Conservation (phyloP, 2,113 vertebrate genomes). For the Tenebrosternarchus preto region DNA sequence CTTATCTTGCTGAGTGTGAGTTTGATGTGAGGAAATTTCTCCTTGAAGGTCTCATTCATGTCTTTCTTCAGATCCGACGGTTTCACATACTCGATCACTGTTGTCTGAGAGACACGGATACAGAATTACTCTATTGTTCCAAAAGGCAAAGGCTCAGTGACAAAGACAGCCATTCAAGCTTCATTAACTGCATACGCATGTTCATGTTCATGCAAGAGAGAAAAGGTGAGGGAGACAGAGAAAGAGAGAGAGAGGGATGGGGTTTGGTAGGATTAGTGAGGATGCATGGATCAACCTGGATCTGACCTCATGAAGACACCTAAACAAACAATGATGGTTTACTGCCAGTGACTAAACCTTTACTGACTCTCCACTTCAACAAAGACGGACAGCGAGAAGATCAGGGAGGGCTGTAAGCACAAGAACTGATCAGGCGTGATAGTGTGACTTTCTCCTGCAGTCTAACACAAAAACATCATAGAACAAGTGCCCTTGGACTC, state of each 20-base stretch:
- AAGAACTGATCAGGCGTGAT: not conserved
- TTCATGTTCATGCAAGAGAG: no score
- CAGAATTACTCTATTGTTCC: not conserved
- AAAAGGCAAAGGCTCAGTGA: not conserved
- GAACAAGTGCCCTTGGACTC: no score
- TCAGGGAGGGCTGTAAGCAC: not conserved
- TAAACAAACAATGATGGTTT: not conserved
- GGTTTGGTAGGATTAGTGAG: not conserved
- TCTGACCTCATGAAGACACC: not conserved
- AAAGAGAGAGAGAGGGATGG: not conserved
- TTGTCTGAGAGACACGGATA: conserved; percentile 78
- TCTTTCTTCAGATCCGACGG: conserved; percentile 97
- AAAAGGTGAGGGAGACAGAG: not conserved
- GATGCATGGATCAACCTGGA: not conserved
- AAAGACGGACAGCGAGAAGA: not conserved
- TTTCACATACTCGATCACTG: conserved; percentile 97
- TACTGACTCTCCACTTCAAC: not conserved
- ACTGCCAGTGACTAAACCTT: conserved; percentile 4
- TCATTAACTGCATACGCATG: not conserved
- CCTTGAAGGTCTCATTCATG: conserved; percentile 98
- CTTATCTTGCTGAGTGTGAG: conserved; percentile 96
- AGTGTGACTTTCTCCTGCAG: no score
- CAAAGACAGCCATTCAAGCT: not conserved
- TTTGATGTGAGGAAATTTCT: conserved; percentile 95
- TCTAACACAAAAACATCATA: no score